A percentile compares a stretch with the other conserved stretches of the same genome.
Conservation (phyloP, 1,140 invertebrate genomes). For the Drosophila leontia region DNA sequence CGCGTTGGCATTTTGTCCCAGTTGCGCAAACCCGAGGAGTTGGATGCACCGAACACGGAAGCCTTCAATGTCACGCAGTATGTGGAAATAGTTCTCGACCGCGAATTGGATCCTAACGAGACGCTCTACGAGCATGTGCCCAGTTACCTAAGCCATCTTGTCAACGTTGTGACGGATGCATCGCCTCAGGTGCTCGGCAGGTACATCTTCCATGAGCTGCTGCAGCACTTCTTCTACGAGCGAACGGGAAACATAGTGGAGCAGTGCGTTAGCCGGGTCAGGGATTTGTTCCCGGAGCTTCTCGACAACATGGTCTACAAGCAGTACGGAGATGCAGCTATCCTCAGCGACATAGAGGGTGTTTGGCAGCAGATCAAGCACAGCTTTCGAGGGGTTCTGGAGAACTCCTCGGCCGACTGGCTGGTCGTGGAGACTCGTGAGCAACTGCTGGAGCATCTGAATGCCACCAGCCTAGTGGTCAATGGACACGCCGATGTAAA, state of each 20-base stretch:
- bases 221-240: constrained; percentile 60
- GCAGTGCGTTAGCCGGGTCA: constrained; percentile 51
- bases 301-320: constrained; percentile 62
- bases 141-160: constrained; percentile 56
- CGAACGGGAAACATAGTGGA: constrained; percentile 20
- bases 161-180: constrained; percentile 22
- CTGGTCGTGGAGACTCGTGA: constrained; percentile 40
- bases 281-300: constrained; percentile 58
- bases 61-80: constrained; percentile 57
- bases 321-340: constrained; percentile 46
- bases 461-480: constrained; percentile 50
- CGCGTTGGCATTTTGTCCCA: constrained; percentile 42
- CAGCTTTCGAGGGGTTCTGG: constrained; percentile 47
- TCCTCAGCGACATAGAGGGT: constrained; percentile 46
- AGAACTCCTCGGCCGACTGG: constrained; percentile 56
- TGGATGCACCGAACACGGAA: constrained; percentile 27
- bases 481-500: constrained; percentile 55
- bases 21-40: constrained; percentile 34
- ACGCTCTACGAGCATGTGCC: constrained; percentile 64
- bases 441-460: constrained; percentile 57
- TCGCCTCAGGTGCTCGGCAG: constrained; percentile 51
- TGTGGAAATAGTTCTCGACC: constrained; percentile 53
- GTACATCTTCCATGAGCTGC: constrained; percentile 66
- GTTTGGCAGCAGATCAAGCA: constrained; percentile 65
- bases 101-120: constrained; percentile 37